phyloP scores from a whole-genome alignment of 2,797 vertebrate genomes.

The Picus viridis region DNA sequence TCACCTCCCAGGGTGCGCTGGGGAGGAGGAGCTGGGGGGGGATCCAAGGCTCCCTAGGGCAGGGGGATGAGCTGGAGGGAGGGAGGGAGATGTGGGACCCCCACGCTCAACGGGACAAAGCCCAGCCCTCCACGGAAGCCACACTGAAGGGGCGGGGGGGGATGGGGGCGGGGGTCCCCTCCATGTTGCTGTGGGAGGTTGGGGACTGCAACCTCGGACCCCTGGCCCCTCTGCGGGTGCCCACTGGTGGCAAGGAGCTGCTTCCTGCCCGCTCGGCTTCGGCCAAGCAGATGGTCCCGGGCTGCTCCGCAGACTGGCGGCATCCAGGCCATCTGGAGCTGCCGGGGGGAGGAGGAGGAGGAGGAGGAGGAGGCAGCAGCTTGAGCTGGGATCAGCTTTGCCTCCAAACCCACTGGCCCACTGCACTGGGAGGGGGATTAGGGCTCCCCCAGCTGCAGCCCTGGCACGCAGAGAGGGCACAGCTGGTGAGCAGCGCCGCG shows the following conservation, averaged over 20 bases:
- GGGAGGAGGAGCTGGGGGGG: too few relatives aligned
- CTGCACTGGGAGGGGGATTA: conserved; percentile 26
- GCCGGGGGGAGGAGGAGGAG: not conserved
- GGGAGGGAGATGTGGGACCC: not conserved
- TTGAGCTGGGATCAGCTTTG: conserved; percentile 53
- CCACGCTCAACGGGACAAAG: rapidly evolving
- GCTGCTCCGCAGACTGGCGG: conserved; percentile 52
- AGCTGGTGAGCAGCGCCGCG: rapidly evolving
- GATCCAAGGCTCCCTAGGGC: rapidly evolving
- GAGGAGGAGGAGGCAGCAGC: conserved; percentile 28
- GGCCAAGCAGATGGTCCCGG: conserved; percentile 55
- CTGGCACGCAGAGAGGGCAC: not conserved
- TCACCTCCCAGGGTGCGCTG: not conserved
- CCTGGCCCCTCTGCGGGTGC: rapidly evolving
- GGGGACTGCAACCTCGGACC: not conserved
- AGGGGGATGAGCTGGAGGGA: rapidly evolving
- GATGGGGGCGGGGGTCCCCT: not conserved
- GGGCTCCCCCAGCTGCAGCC: not conserved
- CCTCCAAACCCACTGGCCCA: conserved; percentile 55
- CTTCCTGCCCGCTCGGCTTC: conserved; percentile 19
- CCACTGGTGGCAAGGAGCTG: not conserved
- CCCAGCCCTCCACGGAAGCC: rapidly evolving
- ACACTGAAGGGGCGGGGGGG: not conserved
- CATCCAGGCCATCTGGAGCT: conserved; percentile 70
- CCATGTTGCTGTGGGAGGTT: not conserved